phyloP scores from a whole-genome alignment of 2,888 invertebrate genomes.

The Prenolepis imparis region DNA sequence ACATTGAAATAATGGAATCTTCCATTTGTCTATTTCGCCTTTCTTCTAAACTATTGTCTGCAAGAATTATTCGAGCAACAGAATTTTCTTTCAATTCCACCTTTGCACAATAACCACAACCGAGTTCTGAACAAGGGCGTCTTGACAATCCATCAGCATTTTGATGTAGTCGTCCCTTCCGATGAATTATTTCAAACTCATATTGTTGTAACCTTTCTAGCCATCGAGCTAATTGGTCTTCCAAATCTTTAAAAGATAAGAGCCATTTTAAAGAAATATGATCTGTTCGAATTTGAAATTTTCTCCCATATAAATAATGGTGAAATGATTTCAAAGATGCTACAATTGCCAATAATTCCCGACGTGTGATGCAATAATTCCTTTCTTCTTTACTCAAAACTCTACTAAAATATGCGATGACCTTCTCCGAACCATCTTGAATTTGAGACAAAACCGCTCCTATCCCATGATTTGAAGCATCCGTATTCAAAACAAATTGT shows the following conservation, averaged over 20 bases:
- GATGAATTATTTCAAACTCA: not conserved
- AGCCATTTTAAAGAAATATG: not conserved
- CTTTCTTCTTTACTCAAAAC: no score
- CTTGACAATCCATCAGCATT: not conserved
- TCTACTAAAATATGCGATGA: not conserved
- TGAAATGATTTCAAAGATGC: no score
- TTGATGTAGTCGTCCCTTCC: not conserved
- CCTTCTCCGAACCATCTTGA: not conserved
- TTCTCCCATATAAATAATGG: not conserved
- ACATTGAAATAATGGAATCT: no score
- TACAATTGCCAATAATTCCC: no score
- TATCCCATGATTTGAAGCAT: not conserved
- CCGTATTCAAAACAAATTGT: not conserved
- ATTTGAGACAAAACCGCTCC: slow-evolving; percentile 4
- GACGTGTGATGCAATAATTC: no score
- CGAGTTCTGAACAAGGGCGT: not conserved
- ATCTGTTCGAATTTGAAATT: not conserved
- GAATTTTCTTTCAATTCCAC: not conserved
- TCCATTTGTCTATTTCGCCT: no score
- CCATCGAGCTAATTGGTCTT: not conserved
- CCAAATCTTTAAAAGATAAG: not conserved
- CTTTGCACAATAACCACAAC: not conserved
- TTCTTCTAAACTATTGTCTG: not conserved
- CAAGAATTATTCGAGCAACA: no score
- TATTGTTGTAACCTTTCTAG: not conserved